These are phyloP conservation scores for Astropecten irregularis DNA, from an alignment of 53 echinoderm and acorn worm genomes.

Conservation along the genomic window DNA sequence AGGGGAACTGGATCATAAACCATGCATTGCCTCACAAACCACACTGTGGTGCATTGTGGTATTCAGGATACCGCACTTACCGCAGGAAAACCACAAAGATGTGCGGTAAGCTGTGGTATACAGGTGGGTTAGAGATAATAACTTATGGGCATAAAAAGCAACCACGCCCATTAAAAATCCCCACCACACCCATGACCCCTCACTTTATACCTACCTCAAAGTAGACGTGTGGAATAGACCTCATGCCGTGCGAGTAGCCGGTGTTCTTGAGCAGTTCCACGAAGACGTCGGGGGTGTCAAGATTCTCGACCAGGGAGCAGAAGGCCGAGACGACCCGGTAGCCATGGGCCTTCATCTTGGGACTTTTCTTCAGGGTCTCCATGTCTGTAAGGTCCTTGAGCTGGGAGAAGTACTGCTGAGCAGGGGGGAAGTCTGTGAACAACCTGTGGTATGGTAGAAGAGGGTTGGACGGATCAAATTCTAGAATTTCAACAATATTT, in stretches of 20 bases:
- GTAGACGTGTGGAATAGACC: constrained; percentile 44
- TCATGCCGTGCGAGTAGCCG: constrained; percentile 63
- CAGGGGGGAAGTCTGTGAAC: constrained; percentile 13
- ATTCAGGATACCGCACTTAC: too few relatives aligned
- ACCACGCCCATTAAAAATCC: too few relatives aligned
- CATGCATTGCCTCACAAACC: too few relatives aligned
- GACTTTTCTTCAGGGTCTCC: constrained; percentile 59
- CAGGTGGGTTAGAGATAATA: too few relatives aligned
- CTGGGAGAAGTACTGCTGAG: constrained; percentile 31
- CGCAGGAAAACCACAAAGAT: too few relatives aligned
- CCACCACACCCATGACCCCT: too few relatives aligned
- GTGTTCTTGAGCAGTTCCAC: constrained; percentile 76
- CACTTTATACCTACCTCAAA: constrained; percentile 64
- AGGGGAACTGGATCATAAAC: too few relatives aligned
- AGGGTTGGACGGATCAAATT: background rate
- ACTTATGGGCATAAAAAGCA: too few relatives aligned
- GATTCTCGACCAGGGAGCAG: constrained; percentile 75
- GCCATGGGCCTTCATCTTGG: constrained; percentile 74
- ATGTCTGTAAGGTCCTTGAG: constrained; percentile 53
- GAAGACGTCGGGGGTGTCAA: constrained; percentile 76
- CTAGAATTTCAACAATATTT: too few relatives aligned
- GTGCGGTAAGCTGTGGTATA: too few relatives aligned
- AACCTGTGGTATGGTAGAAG: background rate
- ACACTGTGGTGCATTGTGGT: too few relatives aligned
- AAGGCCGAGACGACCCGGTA: constrained; percentile 77